Conservation (phyloP, 37 sponge, comb jelly and placozoan genomes). For the Eunapius fragilis region DNA sequence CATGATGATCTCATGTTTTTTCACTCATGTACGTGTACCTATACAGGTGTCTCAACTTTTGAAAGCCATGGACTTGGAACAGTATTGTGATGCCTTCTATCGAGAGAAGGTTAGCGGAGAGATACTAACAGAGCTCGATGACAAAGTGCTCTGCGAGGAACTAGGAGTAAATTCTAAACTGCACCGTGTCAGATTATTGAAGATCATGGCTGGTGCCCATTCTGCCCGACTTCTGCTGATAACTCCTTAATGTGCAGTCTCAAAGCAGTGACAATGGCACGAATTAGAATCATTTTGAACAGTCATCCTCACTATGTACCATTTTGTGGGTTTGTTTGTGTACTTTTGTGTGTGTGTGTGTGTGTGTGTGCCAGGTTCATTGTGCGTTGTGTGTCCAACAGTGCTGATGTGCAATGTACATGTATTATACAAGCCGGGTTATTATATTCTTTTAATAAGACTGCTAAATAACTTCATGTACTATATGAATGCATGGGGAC, state of each 20-base stretch:
- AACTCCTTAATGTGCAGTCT: neutral
- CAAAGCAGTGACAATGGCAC: neutral
- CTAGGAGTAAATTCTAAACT: neutral
- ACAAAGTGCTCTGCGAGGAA: neutral
- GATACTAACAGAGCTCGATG: slow-evolving; percentile 43
- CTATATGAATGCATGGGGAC: no score
- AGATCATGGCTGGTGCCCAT: neutral
- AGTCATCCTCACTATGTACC: no score
- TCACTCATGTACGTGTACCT: slow-evolving; percentile 9
- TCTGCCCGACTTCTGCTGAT: neutral
- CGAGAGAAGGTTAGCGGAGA: slow-evolving; percentile 43
- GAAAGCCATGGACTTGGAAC: slow-evolving; percentile 30
- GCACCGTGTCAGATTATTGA: neutral
- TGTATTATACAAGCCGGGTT: no score
- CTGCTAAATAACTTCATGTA: no score
- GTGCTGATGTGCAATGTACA: no score
- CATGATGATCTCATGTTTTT: no score
- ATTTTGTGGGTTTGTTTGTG: no score
- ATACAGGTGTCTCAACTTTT: slow-evolving; percentile 23
- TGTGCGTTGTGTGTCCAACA: no score
- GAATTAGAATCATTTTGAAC: neutral
- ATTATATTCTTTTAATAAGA: no score
- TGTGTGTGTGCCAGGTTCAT: no score
- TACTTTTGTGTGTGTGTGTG: no score
- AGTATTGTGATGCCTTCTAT: slow-evolving; percentile 23